Percentiles rank a stretch among this genome's conserved stretches.
These are phyloP conservation scores for Dynastes maya DNA, from an alignment of 2,888 invertebrate genomes.

Conservation along the genomic window DNA sequence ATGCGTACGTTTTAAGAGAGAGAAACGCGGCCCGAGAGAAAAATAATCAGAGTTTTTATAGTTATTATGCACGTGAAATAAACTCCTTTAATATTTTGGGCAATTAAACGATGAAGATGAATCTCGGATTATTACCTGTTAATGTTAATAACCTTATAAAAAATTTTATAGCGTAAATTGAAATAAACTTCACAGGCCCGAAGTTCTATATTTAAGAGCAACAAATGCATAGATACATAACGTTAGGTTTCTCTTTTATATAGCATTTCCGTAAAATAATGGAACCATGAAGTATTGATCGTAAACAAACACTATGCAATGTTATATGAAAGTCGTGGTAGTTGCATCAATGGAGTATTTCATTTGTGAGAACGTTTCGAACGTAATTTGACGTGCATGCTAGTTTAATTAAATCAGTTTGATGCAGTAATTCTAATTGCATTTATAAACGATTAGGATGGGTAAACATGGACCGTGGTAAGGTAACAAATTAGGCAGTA, in stretches of 20 bases:
- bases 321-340: not conserved
- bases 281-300: slow-evolving; percentile 13
- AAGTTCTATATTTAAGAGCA: slow-evolving; percentile 46
- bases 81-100: slow-evolving; percentile 48
- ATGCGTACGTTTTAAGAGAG: slow-evolving; percentile 45
- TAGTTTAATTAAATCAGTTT: too few species aligned
- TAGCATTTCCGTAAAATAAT: slow-evolving; percentile 15
- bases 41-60: slow-evolving; percentile 47
- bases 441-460: too few species aligned
- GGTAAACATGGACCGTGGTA: too few species aligned
- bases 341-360: too few species aligned
- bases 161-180: slow-evolving; percentile 49
- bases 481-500: too few species aligned
- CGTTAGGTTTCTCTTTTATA: slow-evolving; percentile 6
- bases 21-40: slow-evolving; percentile 42
- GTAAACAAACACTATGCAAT: not conserved
- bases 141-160: slow-evolving; percentile 52
- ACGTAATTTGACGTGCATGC: too few species aligned
- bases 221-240: slow-evolving; percentile 30
- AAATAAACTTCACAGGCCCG: slow-evolving; percentile 46
- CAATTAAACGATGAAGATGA: slow-evolving; percentile 48
- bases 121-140: slow-evolving; percentile 47
- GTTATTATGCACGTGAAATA: slow-evolving; percentile 48
- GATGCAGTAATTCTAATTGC: too few species aligned
- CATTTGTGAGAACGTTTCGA: too few species aligned